Conservation (phyloP, 2,113 vertebrate species). For the Cyrtonyx montezumae region DNA sequence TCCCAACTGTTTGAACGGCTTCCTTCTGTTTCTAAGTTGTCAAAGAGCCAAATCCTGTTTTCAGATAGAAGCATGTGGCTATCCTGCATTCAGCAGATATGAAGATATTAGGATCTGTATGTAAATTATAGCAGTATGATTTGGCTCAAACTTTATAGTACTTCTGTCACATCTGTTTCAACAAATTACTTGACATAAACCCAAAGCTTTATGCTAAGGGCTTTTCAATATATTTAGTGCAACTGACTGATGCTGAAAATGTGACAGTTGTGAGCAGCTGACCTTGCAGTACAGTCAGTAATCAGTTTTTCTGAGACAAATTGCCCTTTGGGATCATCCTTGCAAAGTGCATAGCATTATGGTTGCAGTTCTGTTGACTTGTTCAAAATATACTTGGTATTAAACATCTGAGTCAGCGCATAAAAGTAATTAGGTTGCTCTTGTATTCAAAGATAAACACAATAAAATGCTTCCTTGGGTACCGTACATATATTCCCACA, state of each 20-base stretch:
- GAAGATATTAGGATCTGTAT: neutral
- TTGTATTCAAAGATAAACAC: neutral
- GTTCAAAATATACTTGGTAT: neutral
- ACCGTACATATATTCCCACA: neutral
- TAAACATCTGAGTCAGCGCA: slow-evolving; percentile 8
- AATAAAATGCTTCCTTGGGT: neutral
- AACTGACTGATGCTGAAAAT: neutral
- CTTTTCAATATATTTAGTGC: neutral
- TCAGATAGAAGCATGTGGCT: neutral
- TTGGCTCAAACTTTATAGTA: neutral
- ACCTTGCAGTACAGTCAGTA: neutral
- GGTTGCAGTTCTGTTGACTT: neutral
- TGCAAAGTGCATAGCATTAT: neutral
- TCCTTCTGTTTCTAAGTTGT: slow-evolving; percentile 7
- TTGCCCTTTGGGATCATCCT: neutral
- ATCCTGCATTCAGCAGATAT: neutral
- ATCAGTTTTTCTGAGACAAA: neutral
- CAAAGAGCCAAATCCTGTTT: slow-evolving; percentile 2
- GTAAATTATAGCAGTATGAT: neutral
- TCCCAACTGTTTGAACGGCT: slow-evolving; percentile 12
- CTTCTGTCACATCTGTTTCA: neutral
- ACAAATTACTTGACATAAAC: neutral
- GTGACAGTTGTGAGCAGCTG: neutral
- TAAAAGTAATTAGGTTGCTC: neutral
- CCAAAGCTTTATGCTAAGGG: neutral